These are phyloP conservation scores for Trichosurus vulpecula DNA, from an alignment of 2,797 vertebrate genomes.

Conservation along the genomic window DNA sequence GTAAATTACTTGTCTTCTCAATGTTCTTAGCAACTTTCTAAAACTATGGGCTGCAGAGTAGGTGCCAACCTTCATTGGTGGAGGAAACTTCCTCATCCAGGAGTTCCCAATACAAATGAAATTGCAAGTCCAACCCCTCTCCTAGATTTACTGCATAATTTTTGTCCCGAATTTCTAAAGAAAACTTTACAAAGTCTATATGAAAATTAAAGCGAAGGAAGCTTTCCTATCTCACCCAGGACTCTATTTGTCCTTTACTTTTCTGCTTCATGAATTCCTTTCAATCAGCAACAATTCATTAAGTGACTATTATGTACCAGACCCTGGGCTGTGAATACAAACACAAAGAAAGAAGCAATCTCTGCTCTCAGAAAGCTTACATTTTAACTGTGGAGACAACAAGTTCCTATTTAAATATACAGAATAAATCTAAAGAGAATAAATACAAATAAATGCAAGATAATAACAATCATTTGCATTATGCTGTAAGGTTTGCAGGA, in stretches of 20 bases:
- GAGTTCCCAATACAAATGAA: neutral
- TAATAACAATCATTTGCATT: neutral
- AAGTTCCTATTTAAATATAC: neutral
- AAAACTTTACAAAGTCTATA: conserved; percentile 48
- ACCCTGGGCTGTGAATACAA: neutral
- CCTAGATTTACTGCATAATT: conserved; percentile 72
- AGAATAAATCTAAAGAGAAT: neutral
- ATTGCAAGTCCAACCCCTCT: neutral
- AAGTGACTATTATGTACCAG: neutral
- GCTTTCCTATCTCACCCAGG: neutral
- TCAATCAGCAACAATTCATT: neutral
- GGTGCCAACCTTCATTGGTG: neutral
- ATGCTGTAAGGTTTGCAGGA: neutral
- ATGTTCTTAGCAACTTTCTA: neutral
- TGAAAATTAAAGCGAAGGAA: conserved; percentile 38
- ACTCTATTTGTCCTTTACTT: conserved; percentile 15
- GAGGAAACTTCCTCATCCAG: neutral
- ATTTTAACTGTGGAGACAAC: neutral
- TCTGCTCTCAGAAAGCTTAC: neutral
- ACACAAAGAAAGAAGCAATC: neutral
- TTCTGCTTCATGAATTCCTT: conserved; percentile 9
- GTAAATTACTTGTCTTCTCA: neutral
- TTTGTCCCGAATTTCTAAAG: conserved; percentile 52
- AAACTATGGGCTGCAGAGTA: neutral
- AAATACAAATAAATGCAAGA: neutral